A percentile compares a stretch with the other conserved stretches of the same genome.
phyloP scores from a whole-genome alignment of 2,797 vertebrate genomes.

The Channa striata region DNA sequence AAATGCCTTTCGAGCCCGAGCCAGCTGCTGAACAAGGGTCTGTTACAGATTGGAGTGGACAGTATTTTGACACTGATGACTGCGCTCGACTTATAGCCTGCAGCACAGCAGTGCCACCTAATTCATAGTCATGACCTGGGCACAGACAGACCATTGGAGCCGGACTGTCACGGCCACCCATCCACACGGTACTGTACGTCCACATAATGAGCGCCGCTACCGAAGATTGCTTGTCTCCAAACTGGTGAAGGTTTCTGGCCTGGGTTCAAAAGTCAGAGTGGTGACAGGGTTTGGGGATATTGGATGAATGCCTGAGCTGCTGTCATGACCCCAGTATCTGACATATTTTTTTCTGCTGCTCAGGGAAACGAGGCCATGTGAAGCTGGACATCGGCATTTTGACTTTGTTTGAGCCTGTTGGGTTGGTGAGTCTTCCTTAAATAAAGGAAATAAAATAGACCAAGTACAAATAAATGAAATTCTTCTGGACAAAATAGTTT shows the following conservation, averaged over 20 bases:
- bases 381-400: conserved; percentile 22
- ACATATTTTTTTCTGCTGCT: conserved; percentile 46
- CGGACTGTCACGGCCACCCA: conserved; percentile 60
- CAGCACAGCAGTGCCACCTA: conserved; percentile 52
- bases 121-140: conserved; percentile 68
- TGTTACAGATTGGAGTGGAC: conserved; percentile 58
- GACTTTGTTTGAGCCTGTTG: conserved; percentile 15
- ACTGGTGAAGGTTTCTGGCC: conserved; percentile 64
- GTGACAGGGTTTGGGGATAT: conserved; percentile 64
- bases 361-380: conserved; percentile 3
- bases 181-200: conserved; percentile 38
- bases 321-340: conserved; percentile 51
- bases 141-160: conserved; percentile 43
- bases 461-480: too few species aligned
- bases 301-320: conserved; percentile 71
- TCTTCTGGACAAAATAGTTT: too few species aligned
- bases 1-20: conserved; percentile 43
- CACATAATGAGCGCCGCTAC: conserved; percentile 72
- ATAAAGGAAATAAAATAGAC: not conserved
- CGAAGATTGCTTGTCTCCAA: conserved; percentile 59
- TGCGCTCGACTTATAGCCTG: conserved; percentile 52
- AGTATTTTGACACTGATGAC: conserved; percentile 67
- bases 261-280: conserved; percentile 59
- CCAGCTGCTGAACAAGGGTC: conserved; percentile 47
- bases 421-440: not conserved